These are phyloP conservation scores for Pelagia noctiluca DNA, from an alignment of 30 jellyfish, hydroid and myxozoan genomes.

Conservation along the genomic window DNA sequence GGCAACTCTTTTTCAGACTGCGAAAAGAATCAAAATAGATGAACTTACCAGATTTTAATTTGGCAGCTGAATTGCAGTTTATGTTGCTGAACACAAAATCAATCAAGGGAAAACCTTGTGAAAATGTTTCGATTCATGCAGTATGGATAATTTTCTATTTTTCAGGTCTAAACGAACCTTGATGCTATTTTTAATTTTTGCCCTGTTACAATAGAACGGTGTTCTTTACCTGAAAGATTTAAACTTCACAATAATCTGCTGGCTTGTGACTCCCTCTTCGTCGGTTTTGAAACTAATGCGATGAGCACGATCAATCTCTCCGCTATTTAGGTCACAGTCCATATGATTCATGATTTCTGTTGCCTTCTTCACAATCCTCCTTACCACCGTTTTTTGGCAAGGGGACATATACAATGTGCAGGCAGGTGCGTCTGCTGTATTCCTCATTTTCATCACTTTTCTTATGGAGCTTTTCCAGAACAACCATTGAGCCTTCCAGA, in stretches of 20 bases:
- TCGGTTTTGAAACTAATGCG: slow-evolving; percentile 40
- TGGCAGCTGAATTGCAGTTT: slow-evolving; percentile 37
- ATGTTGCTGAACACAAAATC: slow-evolving; percentile 46
- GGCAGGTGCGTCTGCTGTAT: slow-evolving; percentile 44
- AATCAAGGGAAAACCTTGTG: slow-evolving; percentile 1
- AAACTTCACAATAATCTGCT: slow-evolving; percentile 27
- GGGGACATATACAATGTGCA: slow-evolving; percentile 22
- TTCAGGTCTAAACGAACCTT: slow-evolving; percentile 52
- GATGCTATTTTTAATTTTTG: slow-evolving; percentile 18
- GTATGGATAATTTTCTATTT: background rate
- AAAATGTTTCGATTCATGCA: slow-evolving; percentile 44
- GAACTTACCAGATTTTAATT: slow-evolving; percentile 4
- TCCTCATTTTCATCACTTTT: slow-evolving; percentile 25
- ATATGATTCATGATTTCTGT: slow-evolving; percentile 8
- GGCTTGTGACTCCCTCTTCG: slow-evolving; percentile 12
- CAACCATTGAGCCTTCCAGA: slow-evolving; percentile 21
- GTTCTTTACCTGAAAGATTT: slow-evolving; percentile 37
- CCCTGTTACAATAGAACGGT: slow-evolving; percentile 11
- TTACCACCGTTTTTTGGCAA: slow-evolving; percentile 6
- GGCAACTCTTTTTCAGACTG: no score
- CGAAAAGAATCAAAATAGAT: no score
- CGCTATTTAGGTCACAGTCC: slow-evolving; percentile 44
- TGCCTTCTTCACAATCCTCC: slow-evolving; percentile 46
- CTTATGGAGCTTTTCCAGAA: slow-evolving; percentile 9
- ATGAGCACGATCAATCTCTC: background rate